These are phyloP conservation scores for Proales similis DNA, from an alignment of 1,140 invertebrate genomes.

Conservation along the genomic window DNA sequence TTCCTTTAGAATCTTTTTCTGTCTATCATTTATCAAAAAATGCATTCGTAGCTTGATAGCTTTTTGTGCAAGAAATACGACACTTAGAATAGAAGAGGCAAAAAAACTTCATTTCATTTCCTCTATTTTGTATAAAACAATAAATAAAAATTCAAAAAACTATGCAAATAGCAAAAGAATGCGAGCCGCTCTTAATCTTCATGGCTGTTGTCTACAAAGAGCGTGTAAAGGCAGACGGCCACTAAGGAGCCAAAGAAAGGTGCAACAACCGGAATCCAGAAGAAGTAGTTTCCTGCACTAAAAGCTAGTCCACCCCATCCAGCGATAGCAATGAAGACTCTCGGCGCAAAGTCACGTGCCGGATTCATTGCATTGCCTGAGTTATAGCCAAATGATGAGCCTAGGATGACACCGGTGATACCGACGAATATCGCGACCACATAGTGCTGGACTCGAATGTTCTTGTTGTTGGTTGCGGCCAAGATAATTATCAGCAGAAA, in stretches of 20 bases:
- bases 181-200: no score
- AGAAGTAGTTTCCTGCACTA: neutral
- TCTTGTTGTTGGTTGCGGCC: conserved; percentile 10
- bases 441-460: neutral
- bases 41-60: no score
- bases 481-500: conserved; percentile 25
- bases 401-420: conserved; percentile 47
- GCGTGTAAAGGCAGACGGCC: conserved; percentile 2
- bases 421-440: conserved; percentile 9
- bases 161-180: no score
- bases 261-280: conserved; percentile 20
- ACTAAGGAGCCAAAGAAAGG: conserved; percentile 31
- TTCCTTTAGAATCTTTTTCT: no score
- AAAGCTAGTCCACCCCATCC: conserved; percentile 23
- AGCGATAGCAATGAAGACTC: conserved; percentile 1
- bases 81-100: no score
- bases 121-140: no score
- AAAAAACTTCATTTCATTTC: no score
- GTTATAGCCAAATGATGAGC: conserved; percentile 57
- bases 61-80: no score
- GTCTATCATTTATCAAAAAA: no score
- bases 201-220: no score
- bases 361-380: conserved; percentile 62
- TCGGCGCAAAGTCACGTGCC: conserved; percentile 34
- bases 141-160: no score